Conservation (phyloP, 1,140 invertebrate genomes). For the Sinonovacula constricta region DNA sequence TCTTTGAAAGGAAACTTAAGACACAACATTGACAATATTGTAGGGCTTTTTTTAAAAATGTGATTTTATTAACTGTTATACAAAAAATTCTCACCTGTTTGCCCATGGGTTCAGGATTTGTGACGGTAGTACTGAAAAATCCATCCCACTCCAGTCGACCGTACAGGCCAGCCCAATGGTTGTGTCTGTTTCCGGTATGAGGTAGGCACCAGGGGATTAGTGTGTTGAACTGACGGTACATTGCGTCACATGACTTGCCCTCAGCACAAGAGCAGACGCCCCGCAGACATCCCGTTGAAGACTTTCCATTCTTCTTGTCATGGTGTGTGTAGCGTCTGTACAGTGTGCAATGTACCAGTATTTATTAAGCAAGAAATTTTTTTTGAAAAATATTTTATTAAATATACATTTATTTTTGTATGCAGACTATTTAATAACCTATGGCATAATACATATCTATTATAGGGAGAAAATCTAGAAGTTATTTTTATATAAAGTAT, state of each 20-base stretch:
- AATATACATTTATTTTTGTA: too few species aligned
- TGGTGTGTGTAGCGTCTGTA: conserved; percentile 84
- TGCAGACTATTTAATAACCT: too few species aligned
- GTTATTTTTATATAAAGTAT: too few species aligned
- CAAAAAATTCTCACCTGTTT: conserved; percentile 88
- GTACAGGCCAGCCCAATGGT: conserved; percentile 89
- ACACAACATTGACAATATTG: too few species aligned
- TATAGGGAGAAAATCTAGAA: too few species aligned
- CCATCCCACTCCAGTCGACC: conserved; percentile 91
- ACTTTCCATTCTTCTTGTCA: conserved; percentile 85
- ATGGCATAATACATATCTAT: too few species aligned
- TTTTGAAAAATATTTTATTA: too few species aligned
- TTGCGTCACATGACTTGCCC: conserved; percentile 84
- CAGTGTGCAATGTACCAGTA: too few species aligned
- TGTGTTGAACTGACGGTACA: conserved; percentile 90
- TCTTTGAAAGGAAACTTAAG: too few species aligned
- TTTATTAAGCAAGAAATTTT: too few species aligned
- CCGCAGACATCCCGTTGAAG: conserved; percentile 82
- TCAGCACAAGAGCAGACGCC: conserved; percentile 90
- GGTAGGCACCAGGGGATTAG: conserved; percentile 94
- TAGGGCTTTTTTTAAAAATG: too few species aligned
- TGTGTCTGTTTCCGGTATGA: conserved; percentile 91
- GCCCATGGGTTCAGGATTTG: conserved; percentile 93
- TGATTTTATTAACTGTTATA: too few species aligned
- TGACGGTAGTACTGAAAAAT: conserved; percentile 89